Evolutionary conservation across 1,140 invertebrate species (phyloP).

Genomic region (Pachyrhynchus sulphureomaculatus): DNA sequence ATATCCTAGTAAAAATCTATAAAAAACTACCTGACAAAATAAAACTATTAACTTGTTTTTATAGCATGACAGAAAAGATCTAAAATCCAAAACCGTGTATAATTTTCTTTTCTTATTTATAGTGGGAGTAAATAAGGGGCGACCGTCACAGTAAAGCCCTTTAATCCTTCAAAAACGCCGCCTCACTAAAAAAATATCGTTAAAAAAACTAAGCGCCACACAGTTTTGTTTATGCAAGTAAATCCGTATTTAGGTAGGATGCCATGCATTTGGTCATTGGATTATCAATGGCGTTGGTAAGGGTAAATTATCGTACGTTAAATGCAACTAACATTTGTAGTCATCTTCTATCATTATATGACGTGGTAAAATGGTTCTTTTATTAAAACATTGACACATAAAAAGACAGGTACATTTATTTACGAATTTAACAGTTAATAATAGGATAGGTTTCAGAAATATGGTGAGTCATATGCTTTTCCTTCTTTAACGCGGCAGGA

Average conservation of each 20-base stretch:
- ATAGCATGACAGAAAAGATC: neutral
- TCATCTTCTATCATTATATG: no score
- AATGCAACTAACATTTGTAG: no score
- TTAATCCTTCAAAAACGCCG: conserved; percentile 32
- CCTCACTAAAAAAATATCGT: neutral
- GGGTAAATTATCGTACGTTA: no score
- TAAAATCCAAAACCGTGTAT: conserved; percentile 1
- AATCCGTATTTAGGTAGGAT: neutral
- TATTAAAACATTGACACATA: no score
- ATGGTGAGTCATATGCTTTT: no score
- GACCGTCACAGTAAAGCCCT: conserved; percentile 4
- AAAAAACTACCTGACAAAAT: neutral
- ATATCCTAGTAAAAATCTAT: no score
- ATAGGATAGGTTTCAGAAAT: no score
- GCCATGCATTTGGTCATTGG: neutral
- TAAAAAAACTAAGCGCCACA: conserved; percentile 29
- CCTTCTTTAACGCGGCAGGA: no score
- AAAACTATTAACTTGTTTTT: conserved; percentile 4
- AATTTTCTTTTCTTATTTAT: conserved; percentile 14
- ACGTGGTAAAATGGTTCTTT: no score
- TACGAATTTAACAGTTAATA: no score
- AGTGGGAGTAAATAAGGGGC: conserved; percentile 11
- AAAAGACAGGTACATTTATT: no score
- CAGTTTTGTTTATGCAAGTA: conserved; percentile 21
- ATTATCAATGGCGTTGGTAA: no score